phyloP scores from a whole-genome alignment of 2,797 vertebrate genomes.

The Tamandua tetradactyla region DNA sequence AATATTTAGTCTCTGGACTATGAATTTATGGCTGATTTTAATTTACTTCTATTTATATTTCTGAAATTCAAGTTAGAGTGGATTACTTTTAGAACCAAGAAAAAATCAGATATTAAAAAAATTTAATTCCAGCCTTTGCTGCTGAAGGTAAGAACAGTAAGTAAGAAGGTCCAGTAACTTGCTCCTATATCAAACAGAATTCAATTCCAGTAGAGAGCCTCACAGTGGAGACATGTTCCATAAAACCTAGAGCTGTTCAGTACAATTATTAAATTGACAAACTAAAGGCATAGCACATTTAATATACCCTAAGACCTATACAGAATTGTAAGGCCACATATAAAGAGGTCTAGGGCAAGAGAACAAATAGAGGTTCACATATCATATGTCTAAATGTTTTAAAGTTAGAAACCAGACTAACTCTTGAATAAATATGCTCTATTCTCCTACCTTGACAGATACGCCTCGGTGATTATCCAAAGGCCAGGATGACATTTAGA shows the following conservation, averaged over 20 bases:
- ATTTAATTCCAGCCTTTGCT: not conserved
- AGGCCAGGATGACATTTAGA: not conserved
- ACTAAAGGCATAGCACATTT: not conserved
- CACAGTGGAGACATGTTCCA: no score
- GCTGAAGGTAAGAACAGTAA: not conserved
- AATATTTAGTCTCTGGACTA: not conserved
- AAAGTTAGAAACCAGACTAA: not conserved
- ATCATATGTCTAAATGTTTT: not conserved
- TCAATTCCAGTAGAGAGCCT: not conserved
- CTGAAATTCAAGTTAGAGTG: not conserved
- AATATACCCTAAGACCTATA: no score
- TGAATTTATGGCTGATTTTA: not conserved
- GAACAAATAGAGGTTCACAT: no score
- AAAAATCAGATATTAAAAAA: not conserved
- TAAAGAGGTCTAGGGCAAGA: not conserved
- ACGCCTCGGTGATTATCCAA: not conserved
- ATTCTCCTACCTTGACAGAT: not conserved
- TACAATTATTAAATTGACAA: accelerated
- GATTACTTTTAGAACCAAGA: not conserved
- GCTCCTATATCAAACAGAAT: not conserved
- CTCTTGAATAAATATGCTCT: not conserved
- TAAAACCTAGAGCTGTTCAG: no score
- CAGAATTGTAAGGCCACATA: no score
- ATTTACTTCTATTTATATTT: not conserved
- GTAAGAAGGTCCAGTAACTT: not conserved